A percentile compares a stretch with the other conserved stretches of the same genome.
phyloP scores from a whole-genome alignment of 1,140 invertebrate genomes.

The Telenomus remus region DNA sequence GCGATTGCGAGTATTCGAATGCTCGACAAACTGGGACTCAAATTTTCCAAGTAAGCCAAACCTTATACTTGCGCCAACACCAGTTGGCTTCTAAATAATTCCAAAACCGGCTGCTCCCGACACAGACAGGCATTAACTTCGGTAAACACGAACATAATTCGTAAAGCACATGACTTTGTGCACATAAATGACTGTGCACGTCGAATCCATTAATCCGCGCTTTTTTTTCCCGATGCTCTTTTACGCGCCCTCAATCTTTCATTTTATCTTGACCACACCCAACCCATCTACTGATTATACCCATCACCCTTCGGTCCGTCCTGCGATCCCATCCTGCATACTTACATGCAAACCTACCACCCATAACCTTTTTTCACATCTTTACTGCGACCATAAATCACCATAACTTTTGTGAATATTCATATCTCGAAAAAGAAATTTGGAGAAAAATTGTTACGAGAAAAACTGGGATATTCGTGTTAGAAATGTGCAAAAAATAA shows the following conservation, averaged over 20 bases:
- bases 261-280: slow-evolving; percentile 56
- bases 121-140: no score
- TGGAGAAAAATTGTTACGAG: no score
- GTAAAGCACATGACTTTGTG: slow-evolving; percentile 20
- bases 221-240: slow-evolving; percentile 36
- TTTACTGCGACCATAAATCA: neutral
- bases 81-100: no score
- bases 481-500: no score
- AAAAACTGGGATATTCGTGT: no score
- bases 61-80: no score
- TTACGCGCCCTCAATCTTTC: slow-evolving; percentile 47
- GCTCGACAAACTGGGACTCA: neutral
- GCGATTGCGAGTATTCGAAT: no score
- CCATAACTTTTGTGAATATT: no score
- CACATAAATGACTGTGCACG: slow-evolving; percentile 5
- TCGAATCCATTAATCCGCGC: slow-evolving; percentile 39
- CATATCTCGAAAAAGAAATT: no score
- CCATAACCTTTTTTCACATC: neutral
- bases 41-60: no score
- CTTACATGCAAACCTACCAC: slow-evolving; percentile 16
- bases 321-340: slow-evolving; percentile 33
- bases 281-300: slow-evolving; percentile 55
- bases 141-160: slow-evolving; percentile 16
- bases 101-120: neutral
- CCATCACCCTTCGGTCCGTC: slow-evolving; percentile 42